Base-by-base conservation (phyloP, 2,113 vertebrate genomes). In the Thunnus thynnus region DNA sequence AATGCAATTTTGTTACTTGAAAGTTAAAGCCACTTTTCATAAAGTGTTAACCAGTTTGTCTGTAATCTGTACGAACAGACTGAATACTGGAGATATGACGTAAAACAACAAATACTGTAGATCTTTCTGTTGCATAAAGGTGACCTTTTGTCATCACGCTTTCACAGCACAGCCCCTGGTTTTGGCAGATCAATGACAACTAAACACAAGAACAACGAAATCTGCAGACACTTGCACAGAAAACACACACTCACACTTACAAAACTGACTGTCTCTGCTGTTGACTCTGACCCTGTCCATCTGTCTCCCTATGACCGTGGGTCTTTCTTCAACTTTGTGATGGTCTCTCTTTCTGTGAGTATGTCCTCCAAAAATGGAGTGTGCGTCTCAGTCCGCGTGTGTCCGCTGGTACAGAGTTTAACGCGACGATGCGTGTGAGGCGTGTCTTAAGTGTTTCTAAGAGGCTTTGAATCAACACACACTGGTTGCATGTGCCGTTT, bases 321-420 rank as follows among this genome's bases (percentile, higher is more conserved):
- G 64, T 94, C 85, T 94, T 89, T 93, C 91, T 80, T 74, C 82
- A 71, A 93, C 78, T 89, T 65, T 94, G 87, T 95, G 93, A 86
- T 74, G 67, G 87, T 92, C 81, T 92, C 85, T 92, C 78, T 91
- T 27, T 92, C 77, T 94, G 91, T 95, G 92, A 94, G 94, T 95
- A 92, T 87, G 90, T 94, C 90, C 72, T 70, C 67, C 50, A 71
- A 72, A 30, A 73, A 36, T 10, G 68, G 22, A 62, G 81, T 87
- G 76, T 78, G 70, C 73, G 64, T 60, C 65, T 67, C 18, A 60
- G 85, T 91, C 75, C 17, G 41, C 69, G 51, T 62, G 41, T 78
- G 68, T 88, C 25, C 44, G 77, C 75, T 57, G 76, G 66, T 69
- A 0, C 56, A 46, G 56, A 76, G 51, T 61, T 61, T 41, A 9